These are phyloP conservation scores for Camponotus floridanus DNA, from an alignment of 1,140 invertebrate species.

Conservation along the genomic window DNA sequence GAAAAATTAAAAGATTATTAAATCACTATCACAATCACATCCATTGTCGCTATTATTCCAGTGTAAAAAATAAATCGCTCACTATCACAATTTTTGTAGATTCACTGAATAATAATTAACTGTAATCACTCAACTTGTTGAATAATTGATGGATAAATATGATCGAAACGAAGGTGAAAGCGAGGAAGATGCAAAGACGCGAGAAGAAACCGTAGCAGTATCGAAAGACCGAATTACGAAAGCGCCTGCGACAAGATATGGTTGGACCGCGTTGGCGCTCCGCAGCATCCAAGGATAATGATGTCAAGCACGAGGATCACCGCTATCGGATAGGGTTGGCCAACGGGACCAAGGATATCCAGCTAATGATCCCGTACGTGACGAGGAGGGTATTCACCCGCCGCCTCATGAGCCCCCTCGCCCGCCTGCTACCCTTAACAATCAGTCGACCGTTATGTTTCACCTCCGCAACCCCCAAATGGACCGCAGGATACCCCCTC, in stretches of 20 bases:
- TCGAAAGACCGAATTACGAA: slow-evolving; percentile 52
- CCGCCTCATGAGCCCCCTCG: slow-evolving; percentile 35
- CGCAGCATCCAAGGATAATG: slow-evolving; percentile 78
- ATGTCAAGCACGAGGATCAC: slow-evolving; percentile 78
- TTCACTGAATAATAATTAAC: slow-evolving; percentile 16
- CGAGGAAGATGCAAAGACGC: background rate
- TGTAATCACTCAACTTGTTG: background rate
- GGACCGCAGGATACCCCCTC: slow-evolving; percentile 83
- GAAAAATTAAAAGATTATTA: background rate
- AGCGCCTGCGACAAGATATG: slow-evolving; percentile 53
- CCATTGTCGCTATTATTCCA: slow-evolving; percentile 4
- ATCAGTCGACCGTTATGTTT: slow-evolving; percentile 78
- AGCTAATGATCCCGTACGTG: slow-evolving; percentile 83
- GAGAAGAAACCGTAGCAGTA: slow-evolving; percentile 35
- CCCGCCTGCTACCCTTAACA: slow-evolving; percentile 60
- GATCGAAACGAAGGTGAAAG: background rate
- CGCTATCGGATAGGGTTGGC: slow-evolving; percentile 77
- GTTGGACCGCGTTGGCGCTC: slow-evolving; percentile 70
- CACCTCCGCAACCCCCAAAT: slow-evolving; percentile 85
- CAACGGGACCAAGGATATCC: slow-evolving; percentile 80
- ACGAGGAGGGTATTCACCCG: slow-evolving; percentile 81
- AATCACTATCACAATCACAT: background rate
- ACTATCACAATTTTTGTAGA: slow-evolving; percentile 39
- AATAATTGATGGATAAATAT: slow-evolving; percentile 8
- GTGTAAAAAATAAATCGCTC: background rate